Base-by-base conservation (phyloP, 2,113 vertebrate genomes). In the Aspiorhynchus laticeps region DNA sequence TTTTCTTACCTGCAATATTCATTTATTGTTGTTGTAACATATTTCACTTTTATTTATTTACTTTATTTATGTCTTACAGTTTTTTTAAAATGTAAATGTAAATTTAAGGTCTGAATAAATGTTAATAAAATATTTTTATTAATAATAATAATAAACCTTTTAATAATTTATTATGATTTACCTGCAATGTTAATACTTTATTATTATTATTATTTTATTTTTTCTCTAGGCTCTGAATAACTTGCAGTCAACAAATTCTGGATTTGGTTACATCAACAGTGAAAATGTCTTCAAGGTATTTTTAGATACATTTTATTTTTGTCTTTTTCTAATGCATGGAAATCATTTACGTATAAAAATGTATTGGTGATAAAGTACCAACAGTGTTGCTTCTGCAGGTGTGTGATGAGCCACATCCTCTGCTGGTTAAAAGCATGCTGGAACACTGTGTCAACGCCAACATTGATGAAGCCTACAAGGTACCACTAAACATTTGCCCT, bases 381-480 rank as follows among this genome's bases (percentile, higher is more conserved):
- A 17, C 3, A 33, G 24, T 74, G 76, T 43, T 83, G 14, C 61
- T 5, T 88, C 1, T 79, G 12, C 56, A 97, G 97, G 98, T 99
- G 17, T 99, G 98, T 36, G 98, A 99, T 0, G 98, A 99, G 91
- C 98, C 98, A 1, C 98, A 99, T 88, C 98, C 98, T 0, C 93
- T 99, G 91, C 95, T 99, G 79, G 98, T 99, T 91, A 99, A 99
- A 90, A 95, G 96, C 94, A 99, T 99, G 97, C 93, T 99, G 90
- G 96, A 96, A 88, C 97, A 98, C 89, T 99, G 98, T 0, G 91
- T 98, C 88, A 95, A 92, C 0, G 96, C 96, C 77, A 92, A 97
- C 46, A 95, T 99, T 0, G 97, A 99, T 0, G 95, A 96, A 88
- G 97, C 98, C 0, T 99, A 99, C 92, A 97, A 97, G 95, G 97